Conservation (phyloP, 2,888 invertebrate genomes). For the Euphydryas editha region DNA sequence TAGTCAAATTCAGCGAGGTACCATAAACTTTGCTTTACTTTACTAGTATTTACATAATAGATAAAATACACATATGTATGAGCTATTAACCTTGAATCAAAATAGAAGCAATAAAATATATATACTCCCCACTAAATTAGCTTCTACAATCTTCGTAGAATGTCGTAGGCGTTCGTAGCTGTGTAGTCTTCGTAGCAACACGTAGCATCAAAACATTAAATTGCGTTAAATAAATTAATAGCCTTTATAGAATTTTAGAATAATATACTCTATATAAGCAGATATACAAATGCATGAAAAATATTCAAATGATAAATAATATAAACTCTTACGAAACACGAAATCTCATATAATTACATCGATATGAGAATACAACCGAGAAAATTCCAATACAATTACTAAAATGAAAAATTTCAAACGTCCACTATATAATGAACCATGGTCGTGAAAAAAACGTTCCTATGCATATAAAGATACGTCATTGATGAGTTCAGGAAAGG, state of each 20-base stretch:
- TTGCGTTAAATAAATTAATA: background rate
- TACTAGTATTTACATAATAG: no score
- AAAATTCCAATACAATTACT: constrained; percentile 18
- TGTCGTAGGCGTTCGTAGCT: constrained; percentile 24
- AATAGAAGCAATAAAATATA: background rate
- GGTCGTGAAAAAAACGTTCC: background rate
- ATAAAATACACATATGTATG: no score
- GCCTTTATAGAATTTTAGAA: background rate
- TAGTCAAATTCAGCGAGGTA: no score
- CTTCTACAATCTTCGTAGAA: constrained; percentile 11
- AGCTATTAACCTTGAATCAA: background rate
- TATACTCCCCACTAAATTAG: background rate
- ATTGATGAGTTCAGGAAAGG: constrained; percentile 1
- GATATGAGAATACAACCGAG: constrained; percentile 12
- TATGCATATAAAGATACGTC: background rate
- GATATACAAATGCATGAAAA: background rate
- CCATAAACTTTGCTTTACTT: no score
- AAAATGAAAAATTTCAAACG: constrained; percentile 16
- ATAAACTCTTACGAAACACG: background rate
- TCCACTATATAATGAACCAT: constrained; percentile 11
- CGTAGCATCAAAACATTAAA: constrained; percentile 6
- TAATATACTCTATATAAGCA: background rate
- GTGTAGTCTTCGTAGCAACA: constrained; percentile 16
- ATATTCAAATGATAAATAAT: no score
- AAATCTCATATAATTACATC: constrained; percentile 7